These are phyloP conservation scores for Erpobdella octoculata DNA, from an alignment of 2,888 invertebrate species.

Conservation along the genomic window DNA sequence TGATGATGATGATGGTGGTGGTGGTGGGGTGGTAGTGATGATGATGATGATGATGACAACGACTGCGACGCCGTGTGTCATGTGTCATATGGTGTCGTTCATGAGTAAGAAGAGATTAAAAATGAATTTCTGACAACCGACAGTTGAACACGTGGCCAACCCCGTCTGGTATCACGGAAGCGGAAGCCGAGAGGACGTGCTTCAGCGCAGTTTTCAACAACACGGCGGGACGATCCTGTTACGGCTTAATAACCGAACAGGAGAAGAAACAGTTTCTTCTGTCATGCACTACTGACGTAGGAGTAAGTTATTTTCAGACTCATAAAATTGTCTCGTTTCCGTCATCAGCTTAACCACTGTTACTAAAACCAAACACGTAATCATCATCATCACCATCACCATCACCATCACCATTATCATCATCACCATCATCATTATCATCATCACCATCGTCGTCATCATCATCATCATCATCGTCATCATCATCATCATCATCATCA, in stretches of 20 bases:
- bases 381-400: no score
- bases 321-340: not conserved
- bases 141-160: not conserved
- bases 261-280: not conserved
- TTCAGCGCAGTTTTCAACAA: not conserved
- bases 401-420: conserved; percentile 25
- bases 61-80: no score
- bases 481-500: not conserved
- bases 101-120: not conserved
- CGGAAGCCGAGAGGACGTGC: not conserved
- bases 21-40: no score
- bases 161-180: not conserved
- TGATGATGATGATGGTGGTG: conserved; percentile 1
- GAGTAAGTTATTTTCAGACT: not conserved
- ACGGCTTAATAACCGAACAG: not conserved
- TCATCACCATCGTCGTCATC: not conserved
- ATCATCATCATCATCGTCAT: not conserved
- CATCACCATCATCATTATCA: conserved; percentile 26
- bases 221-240: not conserved
- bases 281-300: not conserved
- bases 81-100: no score
- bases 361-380: no score
- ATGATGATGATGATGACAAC: no score
- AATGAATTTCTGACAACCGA: not conserved
- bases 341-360: not conserved